These are phyloP conservation scores for Ellobium chinense DNA, from an alignment of 2,888 invertebrate species.

Conservation along the genomic window DNA sequence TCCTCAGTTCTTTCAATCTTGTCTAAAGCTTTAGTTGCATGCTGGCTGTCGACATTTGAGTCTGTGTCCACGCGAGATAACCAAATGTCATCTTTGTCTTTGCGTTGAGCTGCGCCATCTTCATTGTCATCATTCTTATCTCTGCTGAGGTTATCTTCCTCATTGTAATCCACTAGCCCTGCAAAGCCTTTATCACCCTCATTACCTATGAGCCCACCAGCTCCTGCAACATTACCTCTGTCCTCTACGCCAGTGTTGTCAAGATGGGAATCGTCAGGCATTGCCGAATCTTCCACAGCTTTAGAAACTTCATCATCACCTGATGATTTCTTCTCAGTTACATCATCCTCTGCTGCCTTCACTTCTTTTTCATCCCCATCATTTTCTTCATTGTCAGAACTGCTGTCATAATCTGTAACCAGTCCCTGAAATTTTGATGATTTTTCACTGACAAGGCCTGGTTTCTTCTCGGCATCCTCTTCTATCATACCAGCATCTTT, in stretches of 20 bases:
- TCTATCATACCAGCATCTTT: neutral
- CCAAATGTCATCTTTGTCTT: neutral
- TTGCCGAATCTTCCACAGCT: too few relatives aligned
- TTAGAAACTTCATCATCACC: constrained; percentile 1
- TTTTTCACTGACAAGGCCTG: neutral
- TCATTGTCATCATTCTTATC: neutral
- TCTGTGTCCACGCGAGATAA: too few relatives aligned
- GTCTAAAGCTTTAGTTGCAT: too few relatives aligned
- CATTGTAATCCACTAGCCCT: neutral
- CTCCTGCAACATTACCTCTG: neutral
- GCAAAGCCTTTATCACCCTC: too few relatives aligned
- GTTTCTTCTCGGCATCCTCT: neutral
- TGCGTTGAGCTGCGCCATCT: neutral
- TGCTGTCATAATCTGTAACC: neutral
- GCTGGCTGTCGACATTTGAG: too few relatives aligned
- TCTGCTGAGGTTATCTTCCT: neutral
- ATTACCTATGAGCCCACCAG: too few relatives aligned
- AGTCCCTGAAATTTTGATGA: neutral
- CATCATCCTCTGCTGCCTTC: neutral
- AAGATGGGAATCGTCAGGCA: too few relatives aligned
- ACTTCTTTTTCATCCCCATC: neutral
- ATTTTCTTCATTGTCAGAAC: neutral
- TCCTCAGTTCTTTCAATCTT: too few relatives aligned
- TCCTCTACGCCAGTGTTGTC: neutral
- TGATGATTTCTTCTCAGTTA: neutral